Evolutionary conservation across 2,113 vertebrate genomes (phyloP), one percentile per base, ranked within the genome.

Genomic region (Engraulis encrasicolus): DNA sequence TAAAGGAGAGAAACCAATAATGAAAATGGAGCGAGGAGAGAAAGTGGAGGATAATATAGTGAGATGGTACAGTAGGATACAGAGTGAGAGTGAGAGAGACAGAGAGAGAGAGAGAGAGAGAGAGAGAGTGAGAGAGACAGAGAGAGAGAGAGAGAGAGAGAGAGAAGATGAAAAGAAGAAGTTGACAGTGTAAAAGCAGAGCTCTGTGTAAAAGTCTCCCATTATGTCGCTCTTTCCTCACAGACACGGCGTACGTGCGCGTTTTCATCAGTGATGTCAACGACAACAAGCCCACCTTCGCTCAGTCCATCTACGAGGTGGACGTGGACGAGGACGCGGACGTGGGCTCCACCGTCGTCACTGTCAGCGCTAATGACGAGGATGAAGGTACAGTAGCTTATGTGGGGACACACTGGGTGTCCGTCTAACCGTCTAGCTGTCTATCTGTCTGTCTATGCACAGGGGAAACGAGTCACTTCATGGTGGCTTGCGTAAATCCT

Each of bases 331-430:
- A 98, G 90, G 96, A 97, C 54, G 96, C 95, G 36, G 96, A 97
- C 0, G 94, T 97, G 2, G 96, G 95, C 83, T 96, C 92, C 0
- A 93, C 94, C 82, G 78, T 97, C 81, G 88, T 96, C 78, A 96
- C 95, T 6, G 95, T 97, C 90, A 96, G 92, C 36, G 96, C 97
- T 85, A 95, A 91, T 0, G 96, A 97, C 83, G 95, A 95, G 80
- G 97, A 98, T 45, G 96, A 97, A 95, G 96, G 96, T 97, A 89
- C n/a, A n/a, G n/a, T n/a, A n/a, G n/a, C n/a, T n/a, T n/a, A n/a
- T n/a, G n/a, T n/a, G n/a, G n/a, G n/a, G n/a, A n/a, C n/a, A n/a
- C 4, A 5, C 40, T 45, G 40, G 3, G 4, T 45, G 40, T 45
- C 9, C 14, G 61, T 71, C 17, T 19, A 5, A 6, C 14, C 15